A percentile compares a stretch with the other conserved stretches of the same genome.
phyloP scores from a whole-genome alignment of 2,888 invertebrate species.

The Dione juno region DNA sequence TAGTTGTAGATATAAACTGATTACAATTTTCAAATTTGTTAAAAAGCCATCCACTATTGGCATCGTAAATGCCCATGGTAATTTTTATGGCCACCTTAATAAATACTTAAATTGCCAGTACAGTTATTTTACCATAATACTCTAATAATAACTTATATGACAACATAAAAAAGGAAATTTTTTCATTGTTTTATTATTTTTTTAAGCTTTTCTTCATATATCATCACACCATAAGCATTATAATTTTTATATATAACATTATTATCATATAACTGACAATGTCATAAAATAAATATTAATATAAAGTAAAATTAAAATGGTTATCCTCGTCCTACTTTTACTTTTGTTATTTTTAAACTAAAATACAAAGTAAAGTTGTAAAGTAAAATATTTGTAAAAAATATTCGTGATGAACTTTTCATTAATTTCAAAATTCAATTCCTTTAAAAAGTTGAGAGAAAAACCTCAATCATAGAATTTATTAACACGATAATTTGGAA shows the following conservation, averaged over 20 bases:
- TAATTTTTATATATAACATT: no score
- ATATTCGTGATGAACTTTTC: not conserved
- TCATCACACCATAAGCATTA: no score
- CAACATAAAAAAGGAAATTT: not conserved
- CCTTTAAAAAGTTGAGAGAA: constrained; percentile 24
- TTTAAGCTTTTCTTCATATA: no score
- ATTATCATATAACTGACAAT: no score
- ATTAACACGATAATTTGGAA: constrained; percentile 49
- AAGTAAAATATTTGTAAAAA: not conserved
- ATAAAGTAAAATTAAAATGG: no score
- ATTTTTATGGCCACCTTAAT: no score
- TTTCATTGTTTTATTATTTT: no score
- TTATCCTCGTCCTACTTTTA: not conserved
- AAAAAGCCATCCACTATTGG: constrained; percentile 33
- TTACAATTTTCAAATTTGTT: constrained; percentile 35
- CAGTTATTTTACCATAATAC: no score
- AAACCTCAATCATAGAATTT: constrained; percentile 39
- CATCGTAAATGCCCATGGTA: constrained; percentile 18
- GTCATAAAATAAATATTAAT: no score
- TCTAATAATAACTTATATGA: not conserved
- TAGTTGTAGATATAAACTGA: not conserved
- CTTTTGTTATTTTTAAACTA: not conserved
- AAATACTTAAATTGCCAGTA: no score
- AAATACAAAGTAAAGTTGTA: no score
- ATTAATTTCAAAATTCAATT: not conserved